Evolutionary conservation across 2,888 invertebrate genomes (phyloP).

Genomic region (Muscina levida): DNA sequence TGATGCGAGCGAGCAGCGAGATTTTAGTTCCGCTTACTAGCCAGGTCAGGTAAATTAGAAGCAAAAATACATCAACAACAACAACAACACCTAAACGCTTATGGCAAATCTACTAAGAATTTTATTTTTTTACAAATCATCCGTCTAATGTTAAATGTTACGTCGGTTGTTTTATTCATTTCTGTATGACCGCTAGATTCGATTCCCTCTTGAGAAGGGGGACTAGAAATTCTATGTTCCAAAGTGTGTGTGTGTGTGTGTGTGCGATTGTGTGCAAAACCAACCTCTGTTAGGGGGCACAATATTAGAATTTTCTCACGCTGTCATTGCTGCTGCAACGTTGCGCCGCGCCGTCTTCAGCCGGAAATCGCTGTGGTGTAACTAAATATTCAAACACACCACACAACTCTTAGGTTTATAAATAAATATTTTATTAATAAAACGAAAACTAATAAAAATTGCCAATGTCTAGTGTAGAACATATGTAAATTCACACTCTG

Average conservation of each 20-base stretch:
- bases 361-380: slow-evolving; percentile 62
- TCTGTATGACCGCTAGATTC: neutral
- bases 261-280: no score
- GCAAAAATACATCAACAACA: neutral
- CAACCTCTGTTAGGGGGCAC: neutral
- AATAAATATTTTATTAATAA: slow-evolving; percentile 58
- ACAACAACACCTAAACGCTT: slow-evolving; percentile 15
- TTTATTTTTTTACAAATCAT: slow-evolving; percentile 57
- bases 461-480: slow-evolving; percentile 22
- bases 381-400: slow-evolving; percentile 51
- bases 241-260: no score
- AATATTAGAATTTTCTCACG: slow-evolving; percentile 62
- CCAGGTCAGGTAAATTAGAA: slow-evolving; percentile 41
- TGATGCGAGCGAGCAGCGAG: slow-evolving; percentile 10
- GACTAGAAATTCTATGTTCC: no score
- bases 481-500: slow-evolving; percentile 55
- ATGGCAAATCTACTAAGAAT: slow-evolving; percentile 55
- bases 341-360: slow-evolving; percentile 44
- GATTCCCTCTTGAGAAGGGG: no score
- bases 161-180: slow-evolving; percentile 13
- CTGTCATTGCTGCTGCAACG: slow-evolving; percentile 52
- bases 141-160: slow-evolving; percentile 56
- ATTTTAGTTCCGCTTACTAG: slow-evolving; percentile 61
- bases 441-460: slow-evolving; percentile 31
- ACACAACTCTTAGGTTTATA: slow-evolving; percentile 8